Evolutionary conservation across 2,797 vertebrate species (phyloP).

Genomic region (Notolabrus celidotus): DNA sequence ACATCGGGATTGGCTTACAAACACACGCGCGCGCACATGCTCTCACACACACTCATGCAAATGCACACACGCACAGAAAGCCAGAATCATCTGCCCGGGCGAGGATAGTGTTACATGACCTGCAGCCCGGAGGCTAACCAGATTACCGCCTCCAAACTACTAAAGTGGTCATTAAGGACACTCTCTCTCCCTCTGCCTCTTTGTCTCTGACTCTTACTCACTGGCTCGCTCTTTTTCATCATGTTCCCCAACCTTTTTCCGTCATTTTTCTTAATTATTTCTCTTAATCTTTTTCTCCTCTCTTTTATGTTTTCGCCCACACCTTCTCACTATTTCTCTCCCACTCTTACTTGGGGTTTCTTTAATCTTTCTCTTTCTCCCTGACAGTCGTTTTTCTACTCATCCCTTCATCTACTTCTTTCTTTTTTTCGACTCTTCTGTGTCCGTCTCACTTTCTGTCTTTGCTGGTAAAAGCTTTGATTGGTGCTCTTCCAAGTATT

Average conservation of each 20-base stretch:
- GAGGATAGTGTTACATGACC: slow-evolving; percentile 87
- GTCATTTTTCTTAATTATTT: slow-evolving; percentile 73
- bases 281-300: slow-evolving; percentile 55
- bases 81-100: slow-evolving; percentile 77
- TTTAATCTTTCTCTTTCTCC: slow-evolving; percentile 28
- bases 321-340: slow-evolving; percentile 14
- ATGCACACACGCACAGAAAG: slow-evolving; percentile 54
- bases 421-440: background rate
- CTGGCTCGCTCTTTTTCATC: slow-evolving; percentile 47
- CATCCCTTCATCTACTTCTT: slow-evolving; percentile 12
- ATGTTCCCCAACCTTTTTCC: slow-evolving; percentile 49
- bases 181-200: slow-evolving; percentile 47
- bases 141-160: slow-evolving; percentile 85
- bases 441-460: slow-evolving; percentile 36
- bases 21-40: slow-evolving; percentile 28
- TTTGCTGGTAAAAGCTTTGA: slow-evolving; percentile 56
- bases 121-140: slow-evolving; percentile 84
- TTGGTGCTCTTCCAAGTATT: slow-evolving; percentile 36
- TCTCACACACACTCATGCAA: slow-evolving; percentile 62
- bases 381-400: slow-evolving; percentile 9
- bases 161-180: slow-evolving; percentile 89
- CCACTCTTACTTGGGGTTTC: slow-evolving; percentile 18
- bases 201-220: slow-evolving; percentile 36
- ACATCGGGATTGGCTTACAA: slow-evolving; percentile 71
- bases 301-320: slow-evolving; percentile 43